Base-by-base conservation (phyloP, 2,797 vertebrate species). In the Pangasius larnaudii region DNA sequence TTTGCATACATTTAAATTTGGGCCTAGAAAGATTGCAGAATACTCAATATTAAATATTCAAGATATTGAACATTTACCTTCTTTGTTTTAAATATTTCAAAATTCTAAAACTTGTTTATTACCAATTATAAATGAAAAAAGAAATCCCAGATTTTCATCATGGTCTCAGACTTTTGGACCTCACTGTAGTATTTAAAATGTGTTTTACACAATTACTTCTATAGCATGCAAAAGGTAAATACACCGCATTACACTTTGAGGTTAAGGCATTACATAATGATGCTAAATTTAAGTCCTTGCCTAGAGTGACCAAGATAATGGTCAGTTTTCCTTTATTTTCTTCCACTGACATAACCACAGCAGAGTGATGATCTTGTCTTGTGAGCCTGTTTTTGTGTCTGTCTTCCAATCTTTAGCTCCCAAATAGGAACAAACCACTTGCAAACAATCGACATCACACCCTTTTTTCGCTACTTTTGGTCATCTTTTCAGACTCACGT, bases 181-280 rank as follows among this genome's bases (percentile, higher is more conserved):
- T 6, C 0, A 5, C 8, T 10, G 8, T 22, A 24, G 19, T 8
- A 77, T 53, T 59, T 80, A 36, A 56, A 79, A 79, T 2, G 16
- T 49, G 42, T n/a, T 79, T 4, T 36, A 36, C 16, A 14, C 18
- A 80, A 39, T 58, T 51, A 59, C 10, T 53, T 79, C 51, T 56
- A 4, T 56, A 42, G 6, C 10, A 42, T 27, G 7, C 13, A 27
- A 46, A 63, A 46, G 58, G 13, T n/a, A 93, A 91, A 93, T 63
- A 90, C 86, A 90, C 30, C 89, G 90, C 93, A 92, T 94, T 93
- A 92, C 87, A 92, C 85, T 86, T 88, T 90, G 92, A 90, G 92
- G 92, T 91, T 89, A 39, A 80, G 87, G 86, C 79, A 92, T 96
- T 94, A 95, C 94, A 94, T 95, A 94, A 96, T 93, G 89, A 69